Percentiles rank a stretch among this genome's conserved stretches.
Conservation (phyloP, 1,140 invertebrate species). For the Cheumatopsyche charites region DNA sequence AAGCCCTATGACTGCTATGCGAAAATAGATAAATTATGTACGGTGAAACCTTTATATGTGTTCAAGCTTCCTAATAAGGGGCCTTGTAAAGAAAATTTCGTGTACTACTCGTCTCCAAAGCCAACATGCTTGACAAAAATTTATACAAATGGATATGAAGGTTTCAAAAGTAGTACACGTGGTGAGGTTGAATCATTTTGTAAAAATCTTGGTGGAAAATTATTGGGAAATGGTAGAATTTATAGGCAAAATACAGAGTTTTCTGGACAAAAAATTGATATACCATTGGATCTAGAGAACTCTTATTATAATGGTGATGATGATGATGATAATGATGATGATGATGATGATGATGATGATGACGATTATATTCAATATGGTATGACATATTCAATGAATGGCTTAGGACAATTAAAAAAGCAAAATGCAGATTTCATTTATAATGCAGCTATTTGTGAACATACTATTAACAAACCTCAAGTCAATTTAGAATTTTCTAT, state of each 20-base stretch:
- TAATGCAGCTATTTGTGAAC: neutral
- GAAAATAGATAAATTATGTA: no score
- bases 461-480: neutral
- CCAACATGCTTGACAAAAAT: neutral
- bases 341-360: neutral
- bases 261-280: neutral
- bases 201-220: neutral
- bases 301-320: neutral
- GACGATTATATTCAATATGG: neutral
- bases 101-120: neutral
- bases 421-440: neutral
- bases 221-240: neutral
- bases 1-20: no score
- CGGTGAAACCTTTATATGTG: no score
- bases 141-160: neutral
- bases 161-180: neutral
- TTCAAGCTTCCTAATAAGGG: neutral
- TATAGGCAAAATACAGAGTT: neutral
- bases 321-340: neutral
- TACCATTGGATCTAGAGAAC: neutral
- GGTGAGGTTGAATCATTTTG: neutral
- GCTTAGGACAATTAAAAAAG: neutral
- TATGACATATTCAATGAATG: neutral
- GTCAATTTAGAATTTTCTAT: neutral
- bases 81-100: neutral